Conservation (phyloP, 2,888 invertebrate species). For the Metallyticus violacea region DNA sequence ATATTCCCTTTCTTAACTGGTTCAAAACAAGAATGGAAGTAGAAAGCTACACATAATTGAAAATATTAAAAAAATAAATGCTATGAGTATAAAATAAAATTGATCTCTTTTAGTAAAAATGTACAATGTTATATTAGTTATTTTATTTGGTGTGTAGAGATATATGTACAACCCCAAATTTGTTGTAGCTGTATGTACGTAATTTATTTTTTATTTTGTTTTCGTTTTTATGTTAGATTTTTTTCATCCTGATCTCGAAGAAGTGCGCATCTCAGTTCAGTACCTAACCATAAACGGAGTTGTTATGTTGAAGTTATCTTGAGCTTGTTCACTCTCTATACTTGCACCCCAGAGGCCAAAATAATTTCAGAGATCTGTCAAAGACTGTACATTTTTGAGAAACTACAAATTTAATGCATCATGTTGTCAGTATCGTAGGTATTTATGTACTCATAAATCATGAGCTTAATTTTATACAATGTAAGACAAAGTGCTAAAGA, state of each 20-base stretch:
- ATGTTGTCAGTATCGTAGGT: neutral
- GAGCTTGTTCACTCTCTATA: neutral
- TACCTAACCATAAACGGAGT: neutral
- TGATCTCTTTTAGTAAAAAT: conserved; percentile 17
- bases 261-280: conserved; percentile 1
- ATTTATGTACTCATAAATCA: neutral
- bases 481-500: neutral
- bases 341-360: too few relatives aligned
- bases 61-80: neutral
- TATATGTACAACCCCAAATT: conserved; percentile 14
- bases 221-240: conserved; percentile 26
- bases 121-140: conserved; percentile 22
- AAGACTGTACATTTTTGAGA: too few relatives aligned
- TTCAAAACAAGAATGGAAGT: neutral
- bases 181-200: conserved; percentile 28
- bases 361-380: too few relatives aligned
- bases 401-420: too few relatives aligned
- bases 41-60: neutral
- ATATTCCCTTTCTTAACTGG: neutral
- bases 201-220: conserved; percentile 30
- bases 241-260: conserved; percentile 27
- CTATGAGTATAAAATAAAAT: conserved; percentile 8
- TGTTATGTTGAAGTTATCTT: neutral
- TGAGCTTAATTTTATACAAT: neutral
- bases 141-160: conserved; percentile 13